These are phyloP conservation scores for Passer domesticus DNA, from an alignment of 2,113 vertebrate genomes.

Conservation along the genomic window DNA sequence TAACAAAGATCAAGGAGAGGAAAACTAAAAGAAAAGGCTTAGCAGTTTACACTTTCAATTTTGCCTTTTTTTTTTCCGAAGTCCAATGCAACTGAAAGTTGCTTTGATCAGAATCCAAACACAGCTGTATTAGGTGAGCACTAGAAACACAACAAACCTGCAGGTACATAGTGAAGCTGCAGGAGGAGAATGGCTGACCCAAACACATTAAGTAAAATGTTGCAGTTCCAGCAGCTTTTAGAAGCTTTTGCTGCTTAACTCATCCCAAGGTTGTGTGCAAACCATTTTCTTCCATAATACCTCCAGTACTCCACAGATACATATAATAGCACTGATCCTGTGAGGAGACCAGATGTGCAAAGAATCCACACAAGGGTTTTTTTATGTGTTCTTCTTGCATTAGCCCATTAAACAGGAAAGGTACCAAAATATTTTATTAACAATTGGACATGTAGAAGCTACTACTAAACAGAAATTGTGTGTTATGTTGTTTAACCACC, in stretches of 20 bases:
- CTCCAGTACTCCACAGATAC: not conserved
- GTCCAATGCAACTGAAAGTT: not conserved
- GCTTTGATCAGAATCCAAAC: not conserved
- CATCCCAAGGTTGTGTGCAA: not conserved
- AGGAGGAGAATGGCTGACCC: not conserved
- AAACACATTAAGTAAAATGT: not conserved
- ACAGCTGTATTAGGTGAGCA: not conserved
- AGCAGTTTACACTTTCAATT: not conserved
- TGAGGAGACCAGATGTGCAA: not conserved
- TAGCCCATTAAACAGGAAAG: not conserved
- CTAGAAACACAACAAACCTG: not conserved
- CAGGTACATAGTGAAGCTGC: not conserved
- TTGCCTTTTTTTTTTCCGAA: not conserved
- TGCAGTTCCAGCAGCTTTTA: not conserved
- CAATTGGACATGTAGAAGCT: not conserved
- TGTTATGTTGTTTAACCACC: not conserved
- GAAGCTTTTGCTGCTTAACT: not conserved
- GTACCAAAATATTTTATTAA: not conserved
- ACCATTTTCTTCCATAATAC: not conserved
- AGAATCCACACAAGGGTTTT: not conserved
- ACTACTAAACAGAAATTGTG: not conserved
- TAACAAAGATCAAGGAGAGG: not conserved
- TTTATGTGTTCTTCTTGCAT: not conserved
- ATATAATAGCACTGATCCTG: not conserved
- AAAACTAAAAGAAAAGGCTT: not conserved